Base-by-base conservation (phyloP, 2,888 invertebrate species). In the Autographa pulchrina region DNA sequence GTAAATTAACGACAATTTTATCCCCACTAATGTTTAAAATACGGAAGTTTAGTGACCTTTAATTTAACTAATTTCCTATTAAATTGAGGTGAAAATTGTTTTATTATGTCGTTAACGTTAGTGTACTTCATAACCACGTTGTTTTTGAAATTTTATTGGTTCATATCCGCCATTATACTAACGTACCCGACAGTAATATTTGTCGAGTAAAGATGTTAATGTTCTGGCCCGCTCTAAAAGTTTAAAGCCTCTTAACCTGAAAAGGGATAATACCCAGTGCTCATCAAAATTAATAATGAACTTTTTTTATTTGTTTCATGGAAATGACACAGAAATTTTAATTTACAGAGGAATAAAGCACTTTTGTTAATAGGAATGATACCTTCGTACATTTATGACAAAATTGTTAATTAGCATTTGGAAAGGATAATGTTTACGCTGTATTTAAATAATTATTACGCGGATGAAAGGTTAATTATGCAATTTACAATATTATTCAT, bases 221-320 rank as follows among this genome's bases (percentile, higher is more conserved):
- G 69, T 59, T 20, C 43, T 43, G 60, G 32, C 58, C 54, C 62
- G 68, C 43, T 41, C 68, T 61, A 8, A 72, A 80, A 69, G 52
- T 77, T 78, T 59, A 77, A 58, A 61, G 62, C 38, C 43, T 11
- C 41, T 77, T 59, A 72, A 62, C 56, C 69, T 64, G 43, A 67
- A 54, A 76, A 72, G 64, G 64, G 59, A 69, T 73, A 69, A 64
- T 35, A 38, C 38, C 16, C 61, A 38, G 35, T 81, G 62, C 20
- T 64, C 69, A 68, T 80, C 68, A 72, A 68, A 77, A 80, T 72
- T 72, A 66, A 76, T 77, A 77, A 66, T 76, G 72, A 78, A 80
- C 63, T 66, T 61, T 59, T n/a, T 32, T 76, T 72, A 48, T 65
- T 59, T 63, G 65, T 76, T 66, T 70, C 35, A 41, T 60, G 58